Evolutionary conservation across 2,797 vertebrate species (phyloP).

Genomic region (Hirundo rustica): DNA sequence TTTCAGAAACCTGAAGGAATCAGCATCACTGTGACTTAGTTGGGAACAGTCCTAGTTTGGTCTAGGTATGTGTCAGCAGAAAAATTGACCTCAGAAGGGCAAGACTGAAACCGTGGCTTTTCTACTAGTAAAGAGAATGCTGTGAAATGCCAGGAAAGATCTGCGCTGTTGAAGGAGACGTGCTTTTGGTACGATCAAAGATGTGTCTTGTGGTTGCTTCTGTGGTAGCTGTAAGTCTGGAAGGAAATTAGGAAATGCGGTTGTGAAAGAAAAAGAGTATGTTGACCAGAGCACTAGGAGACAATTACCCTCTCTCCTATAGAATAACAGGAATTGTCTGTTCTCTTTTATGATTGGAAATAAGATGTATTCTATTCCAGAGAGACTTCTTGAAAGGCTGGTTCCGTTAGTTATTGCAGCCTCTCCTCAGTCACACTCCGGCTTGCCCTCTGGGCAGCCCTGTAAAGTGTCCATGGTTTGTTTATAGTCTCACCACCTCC

Average conservation of each 20-base stretch:
- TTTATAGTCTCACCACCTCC: background rate
- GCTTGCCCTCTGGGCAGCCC: background rate
- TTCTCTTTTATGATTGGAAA: background rate
- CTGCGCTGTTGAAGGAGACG: background rate
- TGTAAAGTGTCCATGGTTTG: background rate
- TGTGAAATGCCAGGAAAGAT: background rate
- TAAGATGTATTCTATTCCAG: background rate
- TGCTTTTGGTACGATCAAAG: background rate
- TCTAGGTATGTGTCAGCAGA: constrained; percentile 27
- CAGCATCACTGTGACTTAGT: constrained; percentile 15
- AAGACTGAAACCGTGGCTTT: constrained; percentile 14
- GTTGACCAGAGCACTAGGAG: background rate
- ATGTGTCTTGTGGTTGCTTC: background rate
- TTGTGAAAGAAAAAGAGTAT: constrained; percentile 29
- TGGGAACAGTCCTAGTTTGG: constrained; percentile 14
- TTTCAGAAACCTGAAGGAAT: constrained; percentile 15
- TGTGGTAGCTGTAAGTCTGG: background rate
- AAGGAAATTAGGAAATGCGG: constrained; percentile 45
- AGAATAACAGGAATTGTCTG: background rate
- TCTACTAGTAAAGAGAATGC: background rate
- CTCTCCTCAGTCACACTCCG: background rate
- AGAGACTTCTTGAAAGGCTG: background rate
- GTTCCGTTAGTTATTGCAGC: background rate
- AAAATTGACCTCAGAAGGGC: background rate
- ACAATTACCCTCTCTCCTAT: background rate